phyloP scores from a whole-genome alignment of 23 tunicate genomes.

The Clavelina lepadiformis region DNA sequence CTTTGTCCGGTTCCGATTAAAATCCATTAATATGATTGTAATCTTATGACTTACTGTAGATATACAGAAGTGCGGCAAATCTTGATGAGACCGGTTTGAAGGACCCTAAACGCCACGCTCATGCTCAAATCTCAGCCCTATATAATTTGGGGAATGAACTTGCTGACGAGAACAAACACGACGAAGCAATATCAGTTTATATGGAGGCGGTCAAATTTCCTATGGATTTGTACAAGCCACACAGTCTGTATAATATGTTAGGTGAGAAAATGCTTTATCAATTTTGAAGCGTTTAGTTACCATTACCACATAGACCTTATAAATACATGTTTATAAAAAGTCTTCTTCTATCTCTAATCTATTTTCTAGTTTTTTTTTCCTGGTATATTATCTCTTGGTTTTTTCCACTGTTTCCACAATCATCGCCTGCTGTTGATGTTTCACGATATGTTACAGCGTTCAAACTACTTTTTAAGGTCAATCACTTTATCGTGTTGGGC shows the following conservation, averaged over 20 bases:
- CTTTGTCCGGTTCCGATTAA: too few species aligned
- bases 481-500: slow-evolving; percentile 30
- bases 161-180: slow-evolving; percentile 52
- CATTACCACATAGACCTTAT: too few species aligned
- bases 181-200: slow-evolving; percentile 47
- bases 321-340: too few species aligned
- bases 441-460: too few species aligned
- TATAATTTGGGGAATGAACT: slow-evolving; percentile 74
- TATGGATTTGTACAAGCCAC: slow-evolving; percentile 24
- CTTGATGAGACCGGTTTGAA: slow-evolving; percentile 46
- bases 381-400: too few species aligned
- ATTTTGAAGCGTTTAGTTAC: too few species aligned
- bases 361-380: too few species aligned
- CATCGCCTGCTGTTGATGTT: not conserved
- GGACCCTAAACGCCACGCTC: slow-evolving; percentile 60
- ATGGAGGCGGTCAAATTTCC: slow-evolving; percentile 35
- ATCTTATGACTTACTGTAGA: slow-evolving; percentile 14
- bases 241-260: slow-evolving; percentile 68
- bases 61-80: slow-evolving; percentile 31
- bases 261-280: slow-evolving; percentile 41
- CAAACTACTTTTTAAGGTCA: slow-evolving; percentile 42
- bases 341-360: too few species aligned
- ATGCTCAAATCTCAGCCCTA: slow-evolving; percentile 57
- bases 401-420: too few species aligned
- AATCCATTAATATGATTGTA: not conserved